phyloP scores from a whole-genome alignment of 2,888 invertebrate genomes.

The Smittia sp. region DNA sequence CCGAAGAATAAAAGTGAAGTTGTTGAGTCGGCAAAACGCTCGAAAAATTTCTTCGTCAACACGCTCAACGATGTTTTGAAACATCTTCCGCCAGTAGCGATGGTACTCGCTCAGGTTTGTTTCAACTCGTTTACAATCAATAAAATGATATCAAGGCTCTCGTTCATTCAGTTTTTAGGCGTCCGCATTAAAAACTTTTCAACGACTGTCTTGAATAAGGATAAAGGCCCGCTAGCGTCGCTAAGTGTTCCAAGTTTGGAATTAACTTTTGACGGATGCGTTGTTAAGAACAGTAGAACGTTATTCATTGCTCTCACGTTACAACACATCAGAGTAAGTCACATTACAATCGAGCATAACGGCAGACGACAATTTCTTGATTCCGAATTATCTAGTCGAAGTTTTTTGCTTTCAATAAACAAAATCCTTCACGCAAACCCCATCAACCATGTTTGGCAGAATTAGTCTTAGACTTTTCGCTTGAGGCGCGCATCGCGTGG shows the following conservation, averaged over 20 bases:
- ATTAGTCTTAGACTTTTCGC: constrained; percentile 10
- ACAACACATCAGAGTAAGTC: constrained; percentile 39
- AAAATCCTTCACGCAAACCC: constrained; percentile 31
- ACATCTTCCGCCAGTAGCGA: constrained; percentile 4
- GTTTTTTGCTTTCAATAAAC: constrained; percentile 38
- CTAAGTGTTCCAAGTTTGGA: constrained; percentile 1
- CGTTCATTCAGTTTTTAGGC: neutral
- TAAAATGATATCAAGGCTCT: no score
- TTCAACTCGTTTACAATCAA: neutral
- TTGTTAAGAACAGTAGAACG: constrained; percentile 10
- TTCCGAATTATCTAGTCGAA: constrained; percentile 26
- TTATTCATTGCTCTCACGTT: constrained; percentile 11
- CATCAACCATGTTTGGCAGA: constrained; percentile 33
- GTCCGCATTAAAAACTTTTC: constrained; percentile 31
- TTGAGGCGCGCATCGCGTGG: constrained; percentile 11
- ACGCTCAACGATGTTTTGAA: neutral
- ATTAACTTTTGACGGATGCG: constrained; percentile 20
- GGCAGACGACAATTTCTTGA: neutral
- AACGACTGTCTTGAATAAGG: constrained; percentile 6
- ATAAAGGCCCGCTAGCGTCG: constrained; percentile 12
- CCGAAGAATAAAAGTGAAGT: neutral
- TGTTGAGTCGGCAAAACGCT: neutral
- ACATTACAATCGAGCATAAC: constrained; percentile 25
- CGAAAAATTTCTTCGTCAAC: neutral
- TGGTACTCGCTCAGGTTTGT: constrained; percentile 6